A percentile compares a stretch with the other conserved stretches of the same genome.
Evolutionary conservation across 2,113 vertebrate genomes (phyloP).

Genomic region (Otus sunia): DNA sequence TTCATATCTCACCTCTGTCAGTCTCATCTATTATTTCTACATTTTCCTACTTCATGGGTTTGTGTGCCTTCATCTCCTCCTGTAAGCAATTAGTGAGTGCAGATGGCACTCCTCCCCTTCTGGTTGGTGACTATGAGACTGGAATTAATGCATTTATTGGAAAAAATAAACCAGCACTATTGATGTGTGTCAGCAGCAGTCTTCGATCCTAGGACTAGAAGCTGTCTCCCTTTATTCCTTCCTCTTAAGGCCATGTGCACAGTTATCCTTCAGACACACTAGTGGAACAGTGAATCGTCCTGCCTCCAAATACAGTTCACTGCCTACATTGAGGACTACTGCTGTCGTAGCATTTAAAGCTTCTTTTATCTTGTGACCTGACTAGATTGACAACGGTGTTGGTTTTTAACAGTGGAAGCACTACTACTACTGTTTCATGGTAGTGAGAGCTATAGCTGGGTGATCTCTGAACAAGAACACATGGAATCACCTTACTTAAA

Average conservation of each 20-base stretch:
- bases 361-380: neutral
- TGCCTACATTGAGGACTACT: neutral
- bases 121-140: neutral
- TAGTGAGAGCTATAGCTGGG: neutral
- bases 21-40: neutral
- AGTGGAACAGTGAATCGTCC: neutral
- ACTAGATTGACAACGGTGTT: neutral
- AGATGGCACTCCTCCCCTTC: neutral
- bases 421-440: neutral
- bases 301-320: neutral
- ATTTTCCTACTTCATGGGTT: neutral
- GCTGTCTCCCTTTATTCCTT: neutral
- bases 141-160: neutral
- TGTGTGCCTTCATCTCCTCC: neutral
- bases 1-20: neutral
- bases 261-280: neutral
- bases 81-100: neutral
- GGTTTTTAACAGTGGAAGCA: neutral
- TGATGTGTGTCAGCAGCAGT: neutral
- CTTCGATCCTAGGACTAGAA: neutral
- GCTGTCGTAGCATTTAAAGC: neutral
- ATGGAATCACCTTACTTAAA: neutral
- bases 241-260: accelerated
- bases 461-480: neutral
- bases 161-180: neutral